phyloP scores from a whole-genome alignment of 2,113 vertebrate genomes.

The Lycaon pictus region DNA sequence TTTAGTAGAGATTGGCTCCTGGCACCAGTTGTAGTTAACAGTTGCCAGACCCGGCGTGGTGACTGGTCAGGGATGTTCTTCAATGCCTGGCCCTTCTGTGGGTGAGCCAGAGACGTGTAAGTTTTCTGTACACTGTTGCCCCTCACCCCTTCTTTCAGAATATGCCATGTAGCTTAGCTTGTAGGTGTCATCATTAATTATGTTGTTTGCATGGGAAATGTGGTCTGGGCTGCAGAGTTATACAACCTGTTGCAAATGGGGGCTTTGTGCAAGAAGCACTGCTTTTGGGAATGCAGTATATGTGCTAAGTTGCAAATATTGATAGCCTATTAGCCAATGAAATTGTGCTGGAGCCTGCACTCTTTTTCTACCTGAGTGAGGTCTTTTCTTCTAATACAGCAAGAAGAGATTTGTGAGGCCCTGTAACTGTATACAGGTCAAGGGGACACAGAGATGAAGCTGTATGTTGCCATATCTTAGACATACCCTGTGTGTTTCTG shows the following conservation, averaged over 20 bases:
- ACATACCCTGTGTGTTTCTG: no score
- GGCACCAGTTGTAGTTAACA: background rate
- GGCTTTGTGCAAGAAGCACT: background rate
- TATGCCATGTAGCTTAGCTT: background rate
- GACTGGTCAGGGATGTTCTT: background rate
- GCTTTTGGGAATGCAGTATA: background rate
- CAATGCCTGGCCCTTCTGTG: background rate
- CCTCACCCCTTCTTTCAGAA: background rate
- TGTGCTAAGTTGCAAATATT: background rate
- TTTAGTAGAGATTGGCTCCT: background rate
- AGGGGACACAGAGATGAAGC: background rate
- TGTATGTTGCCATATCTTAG: no score
- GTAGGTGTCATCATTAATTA: no score
- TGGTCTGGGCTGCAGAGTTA: background rate
- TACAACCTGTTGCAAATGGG: background rate
- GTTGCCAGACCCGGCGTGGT: no score
- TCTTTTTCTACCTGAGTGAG: no score
- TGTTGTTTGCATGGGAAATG: no score
- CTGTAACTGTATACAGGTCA: background rate
- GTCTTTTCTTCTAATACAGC: background rate
- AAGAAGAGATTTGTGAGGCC: background rate
- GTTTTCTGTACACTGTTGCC: background rate
- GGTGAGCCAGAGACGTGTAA: rapidly evolving
- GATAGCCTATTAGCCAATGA: background rate
- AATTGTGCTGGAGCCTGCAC: background rate